Evolutionary conservation across 2,113 vertebrate species (phyloP).

Genomic region (Falco punctatus): DNA sequence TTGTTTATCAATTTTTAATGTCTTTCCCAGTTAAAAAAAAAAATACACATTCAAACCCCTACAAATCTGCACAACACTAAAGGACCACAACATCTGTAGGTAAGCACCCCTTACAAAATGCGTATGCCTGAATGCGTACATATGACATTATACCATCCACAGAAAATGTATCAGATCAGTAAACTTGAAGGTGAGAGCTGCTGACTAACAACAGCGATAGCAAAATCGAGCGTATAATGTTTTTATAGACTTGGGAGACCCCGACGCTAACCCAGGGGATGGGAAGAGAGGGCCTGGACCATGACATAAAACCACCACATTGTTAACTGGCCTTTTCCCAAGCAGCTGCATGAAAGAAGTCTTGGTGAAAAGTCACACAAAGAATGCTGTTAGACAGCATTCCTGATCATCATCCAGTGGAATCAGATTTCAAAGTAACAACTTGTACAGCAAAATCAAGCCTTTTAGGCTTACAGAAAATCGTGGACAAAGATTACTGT

Average conservation of each 20-base stretch:
- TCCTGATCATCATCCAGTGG: conserved; percentile 67
- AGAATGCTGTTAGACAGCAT: conserved; percentile 76
- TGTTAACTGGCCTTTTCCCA: conserved; percentile 67
- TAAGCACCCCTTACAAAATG: background rate
- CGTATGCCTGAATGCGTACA: rapidly evolving
- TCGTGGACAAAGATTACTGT: background rate
- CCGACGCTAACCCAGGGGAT: background rate
- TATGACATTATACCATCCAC: background rate
- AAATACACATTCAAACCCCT: background rate
- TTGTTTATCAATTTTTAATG: background rate
- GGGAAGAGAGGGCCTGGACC: conserved; percentile 14
- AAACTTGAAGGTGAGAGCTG: conserved; percentile 5
- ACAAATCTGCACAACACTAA: background rate
- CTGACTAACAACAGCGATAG: background rate
- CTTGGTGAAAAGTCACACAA: conserved; percentile 71
- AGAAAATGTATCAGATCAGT: background rate
- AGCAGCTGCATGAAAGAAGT: conserved; percentile 71
- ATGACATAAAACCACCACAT: conserved; percentile 59
- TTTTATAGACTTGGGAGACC: conserved; percentile 53
- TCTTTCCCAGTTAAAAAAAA: background rate
- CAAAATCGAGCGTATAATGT: background rate
- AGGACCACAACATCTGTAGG: background rate
- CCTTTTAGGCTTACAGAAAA: conserved; percentile 11
- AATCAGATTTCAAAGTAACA: conserved; percentile 71
- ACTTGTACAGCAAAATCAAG: conserved; percentile 9